Evolutionary conservation across 1,140 invertebrate species (phyloP), one percentile per base, ranked within the genome.

Genomic region (Lasaia peninsularis): DNA sequence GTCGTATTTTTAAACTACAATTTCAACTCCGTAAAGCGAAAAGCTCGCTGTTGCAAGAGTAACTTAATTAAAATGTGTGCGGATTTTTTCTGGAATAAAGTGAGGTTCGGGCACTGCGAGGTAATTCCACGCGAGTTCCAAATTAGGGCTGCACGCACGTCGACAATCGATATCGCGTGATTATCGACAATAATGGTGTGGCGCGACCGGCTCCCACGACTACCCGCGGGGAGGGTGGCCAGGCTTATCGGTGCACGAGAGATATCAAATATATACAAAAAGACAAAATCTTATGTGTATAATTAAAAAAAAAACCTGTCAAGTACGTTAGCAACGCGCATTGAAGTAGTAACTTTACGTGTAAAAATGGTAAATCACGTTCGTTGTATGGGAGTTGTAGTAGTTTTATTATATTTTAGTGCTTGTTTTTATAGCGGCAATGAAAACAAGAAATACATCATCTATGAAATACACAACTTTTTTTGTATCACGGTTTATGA

Each of bases 101-200:
- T 18, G 16, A 44, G 37, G 49, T 53, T 52, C 52, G 56, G 37
- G 50, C 54, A 40, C 58, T 54, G 62, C 58, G 58, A 58, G 40
- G 63, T 65, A 65, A 71, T 65, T 69, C 63, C 57, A 58, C 58
- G 58, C 58, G 60, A 62, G 48, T 51, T 56, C 58, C 62, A 71
- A 84, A 83, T 83, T 82, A 83, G 82, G 71, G 80, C 71, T 69
- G 80, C 78, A 82, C 79, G 78, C 80, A 79, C 75, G 71, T 65
- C 71, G 68, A 55, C 67, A 77, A 82, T 86, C 83, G 78, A 86
- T 86, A 86, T 84, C 71, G 76, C 78, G 83, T 82, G 80, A 83
- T 86, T 81, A 82, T 86, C 75, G 79, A 77, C 62, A 62, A 86
- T 83, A 83, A 86, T 86, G 75, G 73, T 63, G 61, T 28, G 40